Conservation (phyloP, 2,797 vertebrate species). For the Sebastes glaucus region DNA sequence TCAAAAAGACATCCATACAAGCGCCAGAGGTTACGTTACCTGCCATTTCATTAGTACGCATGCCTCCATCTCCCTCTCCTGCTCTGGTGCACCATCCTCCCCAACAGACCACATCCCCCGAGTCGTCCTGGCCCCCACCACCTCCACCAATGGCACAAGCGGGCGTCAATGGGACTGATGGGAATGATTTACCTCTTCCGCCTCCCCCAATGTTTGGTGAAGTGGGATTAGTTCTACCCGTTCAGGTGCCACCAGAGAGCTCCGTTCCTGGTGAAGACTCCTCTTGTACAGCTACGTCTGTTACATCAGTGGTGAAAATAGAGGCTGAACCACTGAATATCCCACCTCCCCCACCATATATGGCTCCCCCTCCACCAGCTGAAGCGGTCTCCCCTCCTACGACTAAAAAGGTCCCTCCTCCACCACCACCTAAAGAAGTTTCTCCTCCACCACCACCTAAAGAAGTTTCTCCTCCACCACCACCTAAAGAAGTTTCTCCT, state of each 20-base stretch:
- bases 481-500: background rate
- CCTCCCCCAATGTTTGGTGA: conserved; percentile 73
- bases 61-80: conserved; percentile 80
- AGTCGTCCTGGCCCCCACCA: conserved; percentile 86
- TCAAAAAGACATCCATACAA: conserved; percentile 14
- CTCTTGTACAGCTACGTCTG: background rate
- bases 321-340: conserved; percentile 49
- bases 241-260: conserved; percentile 18
- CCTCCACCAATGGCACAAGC: conserved; percentile 73
- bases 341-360: conserved; percentile 68
- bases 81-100: conserved; percentile 82
- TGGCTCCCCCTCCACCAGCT: conserved; percentile 57
- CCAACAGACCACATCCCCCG: conserved; percentile 70
- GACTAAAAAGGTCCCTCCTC: background rate
- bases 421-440: background rate
- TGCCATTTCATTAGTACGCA: conserved; percentile 37
- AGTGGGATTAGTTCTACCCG: conserved; percentile 11
- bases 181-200: conserved; percentile 78
- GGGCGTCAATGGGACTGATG: conserved; percentile 77
- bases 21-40: conserved; percentile 4
- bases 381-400: conserved; percentile 1
- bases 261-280: background rate
- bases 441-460: background rate
- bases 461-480: background rate
- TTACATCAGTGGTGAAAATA: conserved; percentile 10